Conservation (phyloP, 2,888 invertebrate species). For the Ommatoiulus sabulosus region DNA sequence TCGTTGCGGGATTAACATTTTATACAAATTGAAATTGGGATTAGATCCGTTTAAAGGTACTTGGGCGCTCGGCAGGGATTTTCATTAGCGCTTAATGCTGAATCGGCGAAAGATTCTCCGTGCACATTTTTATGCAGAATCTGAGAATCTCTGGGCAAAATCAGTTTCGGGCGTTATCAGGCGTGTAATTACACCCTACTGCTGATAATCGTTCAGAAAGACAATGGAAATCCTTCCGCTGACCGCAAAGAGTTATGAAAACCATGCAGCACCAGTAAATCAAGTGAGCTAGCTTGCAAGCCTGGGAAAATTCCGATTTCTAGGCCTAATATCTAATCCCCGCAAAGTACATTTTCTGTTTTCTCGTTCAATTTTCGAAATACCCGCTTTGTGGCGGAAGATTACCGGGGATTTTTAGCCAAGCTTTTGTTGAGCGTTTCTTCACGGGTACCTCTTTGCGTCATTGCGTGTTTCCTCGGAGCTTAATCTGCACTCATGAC, state of each 20-base stretch:
- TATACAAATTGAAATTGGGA: conserved; percentile 23
- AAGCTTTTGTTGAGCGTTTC: background rate
- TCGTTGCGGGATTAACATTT: background rate
- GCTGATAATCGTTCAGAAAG: conserved; percentile 15
- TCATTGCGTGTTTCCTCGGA: background rate
- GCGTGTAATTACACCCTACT: background rate
- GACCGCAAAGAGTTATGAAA: background rate
- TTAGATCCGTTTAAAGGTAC: conserved; percentile 3
- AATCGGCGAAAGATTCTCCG: background rate
- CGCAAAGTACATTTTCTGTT: background rate
- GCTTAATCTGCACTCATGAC: conserved; percentile 29
- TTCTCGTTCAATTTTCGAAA: background rate
- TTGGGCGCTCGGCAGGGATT: background rate
- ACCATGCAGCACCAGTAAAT: background rate
- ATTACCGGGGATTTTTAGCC: background rate
- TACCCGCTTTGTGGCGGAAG: background rate
- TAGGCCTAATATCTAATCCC: background rate
- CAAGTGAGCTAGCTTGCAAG: background rate
- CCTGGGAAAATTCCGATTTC: background rate
- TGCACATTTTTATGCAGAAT: background rate
- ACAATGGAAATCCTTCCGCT: background rate
- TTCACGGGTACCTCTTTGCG: background rate
- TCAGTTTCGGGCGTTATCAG: background rate
- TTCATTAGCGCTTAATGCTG: background rate
- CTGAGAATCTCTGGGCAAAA: background rate